phyloP scores from a whole-genome alignment of 1,140 invertebrate genomes.

The Brachionus plicatilis region DNA sequence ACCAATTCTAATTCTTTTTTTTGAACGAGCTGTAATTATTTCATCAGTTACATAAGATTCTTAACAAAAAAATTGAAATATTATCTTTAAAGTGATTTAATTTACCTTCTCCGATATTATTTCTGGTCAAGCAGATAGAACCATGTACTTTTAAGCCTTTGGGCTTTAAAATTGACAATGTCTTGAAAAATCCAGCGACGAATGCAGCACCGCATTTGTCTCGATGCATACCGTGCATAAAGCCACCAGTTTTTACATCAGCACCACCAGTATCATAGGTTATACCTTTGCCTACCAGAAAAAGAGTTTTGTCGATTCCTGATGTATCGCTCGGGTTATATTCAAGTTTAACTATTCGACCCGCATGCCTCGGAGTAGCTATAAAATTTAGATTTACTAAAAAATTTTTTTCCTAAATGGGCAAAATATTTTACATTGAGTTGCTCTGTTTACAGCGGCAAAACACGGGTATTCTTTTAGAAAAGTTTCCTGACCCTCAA shows the following conservation, averaged over 20 bases:
- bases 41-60: slow-evolving; percentile 87
- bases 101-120: slow-evolving; percentile 70
- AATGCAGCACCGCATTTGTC: slow-evolving; percentile 94
- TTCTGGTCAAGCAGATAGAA: slow-evolving; percentile 77
- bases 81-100: neutral
- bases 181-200: slow-evolving; percentile 84
- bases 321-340: slow-evolving; percentile 57
- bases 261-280: slow-evolving; percentile 68
- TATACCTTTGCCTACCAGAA: slow-evolving; percentile 90
- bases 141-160: slow-evolving; percentile 77
- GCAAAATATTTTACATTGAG: slow-evolving; percentile 55
- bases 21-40: slow-evolving; percentile 76
- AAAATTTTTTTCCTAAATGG: neutral
- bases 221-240: slow-evolving; percentile 88
- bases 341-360: slow-evolving; percentile 27
- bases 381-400: neutral
- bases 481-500: slow-evolving; percentile 52
- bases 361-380: slow-evolving; percentile 32
- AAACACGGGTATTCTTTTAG: slow-evolving; percentile 78
- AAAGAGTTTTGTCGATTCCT: slow-evolving; percentile 66
- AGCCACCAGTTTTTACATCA: slow-evolving; percentile 78
- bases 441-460: slow-evolving; percentile 79
- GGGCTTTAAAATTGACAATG: slow-evolving; percentile 67
- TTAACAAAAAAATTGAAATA: neutral
- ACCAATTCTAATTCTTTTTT: slow-evolving; percentile 69